phyloP scores from a whole-genome alignment of 2,888 invertebrate species.

The Elegia similella region DNA sequence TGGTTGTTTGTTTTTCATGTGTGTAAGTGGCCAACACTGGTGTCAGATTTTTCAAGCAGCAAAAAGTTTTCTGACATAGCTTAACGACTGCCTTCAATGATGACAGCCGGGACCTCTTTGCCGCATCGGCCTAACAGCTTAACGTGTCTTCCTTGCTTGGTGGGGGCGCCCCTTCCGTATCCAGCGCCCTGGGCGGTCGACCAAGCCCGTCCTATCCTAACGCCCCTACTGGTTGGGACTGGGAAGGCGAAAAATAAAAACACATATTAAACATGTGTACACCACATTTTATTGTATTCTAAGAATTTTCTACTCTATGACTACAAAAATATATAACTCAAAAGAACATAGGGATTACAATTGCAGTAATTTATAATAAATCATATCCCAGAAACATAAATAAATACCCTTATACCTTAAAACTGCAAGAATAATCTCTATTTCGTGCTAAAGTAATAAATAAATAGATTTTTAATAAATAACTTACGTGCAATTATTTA shows the following conservation, averaged over 20 bases:
- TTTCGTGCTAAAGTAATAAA: conserved; percentile 3
- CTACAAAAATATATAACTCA: conserved; percentile 15
- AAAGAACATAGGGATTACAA: conserved; percentile 7
- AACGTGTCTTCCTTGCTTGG: no score
- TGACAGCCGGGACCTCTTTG: no score
- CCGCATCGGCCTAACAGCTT: no score
- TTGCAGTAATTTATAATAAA: not conserved
- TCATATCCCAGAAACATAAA: conserved; percentile 4
- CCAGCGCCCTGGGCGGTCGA: no score
- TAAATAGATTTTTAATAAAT: conserved; percentile 6
- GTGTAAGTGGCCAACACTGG: no score
- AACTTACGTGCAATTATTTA: not conserved
- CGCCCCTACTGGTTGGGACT: no score
- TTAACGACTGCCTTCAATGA: no score
- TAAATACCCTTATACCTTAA: conserved; percentile 4
- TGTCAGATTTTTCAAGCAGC: no score
- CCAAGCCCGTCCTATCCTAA: no score
- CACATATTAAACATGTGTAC: conserved; percentile 1
- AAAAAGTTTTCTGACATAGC: no score
- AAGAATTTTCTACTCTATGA: conserved; percentile 11
- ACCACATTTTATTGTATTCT: conserved; percentile 12
- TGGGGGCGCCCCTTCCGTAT: no score
- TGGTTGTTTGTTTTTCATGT: no score
- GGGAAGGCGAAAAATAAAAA: conserved; percentile 2
- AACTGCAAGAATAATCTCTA: conserved; percentile 13